Evolutionary conservation across 2,113 vertebrate genomes (phyloP).

Genomic region (Barbus barbus): DNA sequence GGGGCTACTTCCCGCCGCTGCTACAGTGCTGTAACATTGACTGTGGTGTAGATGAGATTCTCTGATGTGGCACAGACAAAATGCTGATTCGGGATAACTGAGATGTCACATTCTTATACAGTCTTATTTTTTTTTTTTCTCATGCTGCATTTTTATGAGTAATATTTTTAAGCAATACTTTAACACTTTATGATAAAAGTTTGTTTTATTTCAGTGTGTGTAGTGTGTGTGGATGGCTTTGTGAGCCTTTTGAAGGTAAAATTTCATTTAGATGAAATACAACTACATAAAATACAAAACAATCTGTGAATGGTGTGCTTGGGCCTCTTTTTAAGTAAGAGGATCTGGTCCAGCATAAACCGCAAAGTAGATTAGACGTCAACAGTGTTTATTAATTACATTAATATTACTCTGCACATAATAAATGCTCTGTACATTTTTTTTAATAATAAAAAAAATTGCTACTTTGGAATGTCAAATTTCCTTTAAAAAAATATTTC

Average conservation of each 20-base stretch:
- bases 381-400: not conserved
- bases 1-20: not conserved
- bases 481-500: too few relatives aligned
- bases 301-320: not conserved
- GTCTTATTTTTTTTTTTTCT: not conserved
- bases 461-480: too few relatives aligned
- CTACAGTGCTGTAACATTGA: not conserved
- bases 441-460: too few relatives aligned
- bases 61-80: not conserved
- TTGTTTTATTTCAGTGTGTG: too few relatives aligned
- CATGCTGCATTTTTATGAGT: too few relatives aligned
- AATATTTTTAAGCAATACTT: too few relatives aligned
- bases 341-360: not conserved
- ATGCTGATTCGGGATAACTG: not conserved
- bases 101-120: not conserved
- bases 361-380: not conserved
- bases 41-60: not conserved
- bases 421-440: too few relatives aligned
- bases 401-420: not conserved
- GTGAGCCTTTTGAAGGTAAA: too few relatives aligned
- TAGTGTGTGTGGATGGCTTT: too few relatives aligned
- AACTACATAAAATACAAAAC: too few relatives aligned
- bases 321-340: not conserved
- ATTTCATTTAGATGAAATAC: too few relatives aligned
- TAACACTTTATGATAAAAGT: too few relatives aligned